Conservation (phyloP, 2,888 invertebrate species). For the Griposia aprilina region DNA sequence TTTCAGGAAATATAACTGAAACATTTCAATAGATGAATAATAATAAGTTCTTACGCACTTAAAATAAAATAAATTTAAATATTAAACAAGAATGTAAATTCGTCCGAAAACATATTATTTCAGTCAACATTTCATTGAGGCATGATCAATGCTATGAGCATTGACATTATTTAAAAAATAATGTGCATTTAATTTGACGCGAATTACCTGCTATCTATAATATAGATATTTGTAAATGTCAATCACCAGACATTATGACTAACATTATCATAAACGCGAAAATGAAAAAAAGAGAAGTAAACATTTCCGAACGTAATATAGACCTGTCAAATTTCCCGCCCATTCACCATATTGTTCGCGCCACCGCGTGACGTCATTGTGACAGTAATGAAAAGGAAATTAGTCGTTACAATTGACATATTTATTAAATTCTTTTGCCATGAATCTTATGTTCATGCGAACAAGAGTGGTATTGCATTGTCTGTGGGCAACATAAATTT, state of each 20-base stretch:
- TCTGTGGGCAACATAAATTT: slow-evolving; percentile 43
- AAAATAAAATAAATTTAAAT: slow-evolving; percentile 13
- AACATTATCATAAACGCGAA: slow-evolving; percentile 54
- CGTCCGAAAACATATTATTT: slow-evolving; percentile 51
- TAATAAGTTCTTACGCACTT: slow-evolving; percentile 5
- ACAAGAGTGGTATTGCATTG: slow-evolving; percentile 67
- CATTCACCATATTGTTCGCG: slow-evolving; percentile 83
- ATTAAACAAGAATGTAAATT: slow-evolving; percentile 15
- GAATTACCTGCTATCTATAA: slow-evolving; percentile 56
- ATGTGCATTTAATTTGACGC: slow-evolving; percentile 58
- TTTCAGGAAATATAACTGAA: background rate
- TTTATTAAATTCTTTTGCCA: slow-evolving; percentile 46
- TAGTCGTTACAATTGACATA: slow-evolving; percentile 81
- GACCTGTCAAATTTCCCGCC: slow-evolving; percentile 85
- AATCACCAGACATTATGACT: slow-evolving; percentile 57
- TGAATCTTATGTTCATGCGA: slow-evolving; percentile 43
- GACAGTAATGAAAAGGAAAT: slow-evolving; percentile 86
- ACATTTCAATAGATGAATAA: background rate
- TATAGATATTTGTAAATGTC: slow-evolving; percentile 57
- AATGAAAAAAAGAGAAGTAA: slow-evolving; percentile 61
- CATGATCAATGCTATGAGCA: slow-evolving; percentile 47
- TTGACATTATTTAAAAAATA: slow-evolving; percentile 60
- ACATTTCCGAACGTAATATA: slow-evolving; percentile 76
- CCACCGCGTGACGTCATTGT: slow-evolving; percentile 85
- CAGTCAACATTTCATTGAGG: slow-evolving; percentile 53